Evolutionary conservation across 92 coral and sea anemone species (phyloP), one percentile per base, ranked within the genome.

Genomic region (Nematostella vectensis): DNA sequence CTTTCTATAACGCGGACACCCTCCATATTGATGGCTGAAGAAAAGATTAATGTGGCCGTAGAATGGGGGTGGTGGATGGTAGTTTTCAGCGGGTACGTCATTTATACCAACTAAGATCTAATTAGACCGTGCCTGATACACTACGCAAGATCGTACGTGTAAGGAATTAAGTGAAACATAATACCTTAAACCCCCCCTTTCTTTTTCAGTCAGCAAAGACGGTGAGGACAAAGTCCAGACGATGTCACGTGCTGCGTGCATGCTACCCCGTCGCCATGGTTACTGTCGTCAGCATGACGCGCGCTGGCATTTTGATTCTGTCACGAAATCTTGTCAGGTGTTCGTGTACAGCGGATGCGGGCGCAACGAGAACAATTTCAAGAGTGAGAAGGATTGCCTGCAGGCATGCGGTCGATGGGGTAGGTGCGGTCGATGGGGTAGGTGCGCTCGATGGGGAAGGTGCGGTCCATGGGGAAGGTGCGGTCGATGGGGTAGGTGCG

Each of bases 331-430:
- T 26, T 91, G 98, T 62, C 75, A 74, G 49, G 53, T 62, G 23
- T 91, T 91, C 70, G 83, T 67, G 13, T 91, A 77, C 69, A 73
- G 98, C 56, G 98, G 98, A 27, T 91, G 98, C 33, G 81, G 80
- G 4, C 73, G 81, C n/a, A 91, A 91, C 54, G 71, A 70, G 20
- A 91, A 91, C 68, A 91, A 91, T 38, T 91, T 91, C 45, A 52
- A 29, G 37, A 67, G 63, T 2, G 65, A 58, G 45, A 67, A 69
- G 42, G 79, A 69, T 2, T 91, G 98, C 33, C 48, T 55, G 25
- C 40, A 70, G 3, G 81, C 86, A 8, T 83, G 93, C 31, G 60
- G 75, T 1, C 70, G 67, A 20, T 81, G 80, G 71, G 91, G 91
- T 83, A 68, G 16, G 72, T 15, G 26, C 19, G 13, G 39, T 13